A percentile compares a stretch with the other conserved stretches of the same genome.
phyloP scores from a whole-genome alignment of 2,113 vertebrate genomes.

The Epinephelus lanceolatus region DNA sequence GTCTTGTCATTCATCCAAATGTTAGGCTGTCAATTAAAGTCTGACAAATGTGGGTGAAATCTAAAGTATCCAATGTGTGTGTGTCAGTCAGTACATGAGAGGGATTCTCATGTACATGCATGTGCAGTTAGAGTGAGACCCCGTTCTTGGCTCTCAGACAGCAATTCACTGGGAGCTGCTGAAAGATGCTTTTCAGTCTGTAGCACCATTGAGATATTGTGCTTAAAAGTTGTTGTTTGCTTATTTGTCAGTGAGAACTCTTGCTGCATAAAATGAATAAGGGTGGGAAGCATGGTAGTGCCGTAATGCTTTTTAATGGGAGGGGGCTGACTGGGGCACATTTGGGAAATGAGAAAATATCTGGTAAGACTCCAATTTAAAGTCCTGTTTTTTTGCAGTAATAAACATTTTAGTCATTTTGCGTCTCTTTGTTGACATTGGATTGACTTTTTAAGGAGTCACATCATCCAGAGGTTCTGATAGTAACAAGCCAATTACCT shows the following conservation, averaged over 20 bases:
- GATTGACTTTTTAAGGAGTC: no score
- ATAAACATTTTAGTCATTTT: not conserved
- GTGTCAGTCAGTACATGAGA: slow-evolving; percentile 9
- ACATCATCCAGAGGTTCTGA: no score
- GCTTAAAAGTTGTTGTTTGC: not conserved
- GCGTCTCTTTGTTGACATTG: no score
- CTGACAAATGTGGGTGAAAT: slow-evolving; percentile 31
- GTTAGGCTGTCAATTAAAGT: slow-evolving; percentile 79
- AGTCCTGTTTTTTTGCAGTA: not conserved
- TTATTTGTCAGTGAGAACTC: not conserved
- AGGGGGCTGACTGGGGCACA: not conserved
- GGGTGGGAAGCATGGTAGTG: no score
- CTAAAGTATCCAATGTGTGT: slow-evolving; percentile 2
- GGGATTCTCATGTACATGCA: not conserved
- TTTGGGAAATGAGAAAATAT: not conserved
- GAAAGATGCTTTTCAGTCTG: not conserved
- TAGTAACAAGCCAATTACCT: no score
- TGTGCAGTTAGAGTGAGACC: not conserved
- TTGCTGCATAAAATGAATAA: not conserved
- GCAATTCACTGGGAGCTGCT: not conserved
- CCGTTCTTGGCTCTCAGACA: not conserved
- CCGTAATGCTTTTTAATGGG: not conserved
- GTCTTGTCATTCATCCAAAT: slow-evolving; percentile 73
- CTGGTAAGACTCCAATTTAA: not conserved
- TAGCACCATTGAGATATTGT: not conserved